A percentile compares a stretch with the other conserved stretches of the same genome.
Conservation (phyloP, 2,797 vertebrate genomes). For the Phaenicophaeus curvirostris region DNA sequence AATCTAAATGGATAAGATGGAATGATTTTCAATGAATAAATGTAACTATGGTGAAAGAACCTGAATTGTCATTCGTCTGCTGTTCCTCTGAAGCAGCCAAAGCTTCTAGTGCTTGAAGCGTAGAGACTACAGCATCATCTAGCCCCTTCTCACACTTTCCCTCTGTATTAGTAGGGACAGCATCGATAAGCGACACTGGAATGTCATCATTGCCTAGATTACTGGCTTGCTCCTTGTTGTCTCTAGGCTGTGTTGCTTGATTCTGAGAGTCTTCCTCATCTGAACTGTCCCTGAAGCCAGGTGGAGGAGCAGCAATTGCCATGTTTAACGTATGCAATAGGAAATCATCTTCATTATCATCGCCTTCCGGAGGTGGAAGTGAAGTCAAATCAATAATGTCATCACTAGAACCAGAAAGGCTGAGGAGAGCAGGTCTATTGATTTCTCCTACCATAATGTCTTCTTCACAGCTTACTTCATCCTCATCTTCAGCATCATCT, state of each 20-base stretch:
- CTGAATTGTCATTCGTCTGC: constrained; percentile 96
- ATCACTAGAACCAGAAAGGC: constrained; percentile 93
- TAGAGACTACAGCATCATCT: constrained; percentile 89
- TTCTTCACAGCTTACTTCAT: constrained; percentile 97
- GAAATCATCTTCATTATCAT: constrained; percentile 92
- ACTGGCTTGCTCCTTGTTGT: constrained; percentile 71
- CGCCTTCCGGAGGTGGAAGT: constrained; percentile 92
- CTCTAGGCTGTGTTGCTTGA: constrained; percentile 76
- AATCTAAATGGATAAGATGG: constrained; percentile 82
- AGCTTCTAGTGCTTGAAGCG: constrained; percentile 92
- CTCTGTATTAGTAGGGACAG: constrained; percentile 87
- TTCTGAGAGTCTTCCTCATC: constrained; percentile 94
- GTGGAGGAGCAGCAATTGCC: constrained; percentile 97
- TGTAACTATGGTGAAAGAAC: constrained; percentile 98
- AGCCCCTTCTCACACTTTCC: constrained; percentile 85
- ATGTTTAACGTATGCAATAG: constrained; percentile 95
- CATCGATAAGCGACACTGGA: constrained; percentile 97
- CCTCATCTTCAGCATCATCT: constrained; percentile 96
- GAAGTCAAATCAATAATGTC: constrained; percentile 99
- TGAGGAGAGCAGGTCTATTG: constrained; percentile 88
- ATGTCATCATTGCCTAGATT: constrained; percentile 83
- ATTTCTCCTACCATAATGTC: constrained; percentile 90
- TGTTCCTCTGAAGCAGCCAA: constrained; percentile 95
- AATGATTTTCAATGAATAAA: constrained; percentile 92
- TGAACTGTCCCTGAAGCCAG: constrained; percentile 97